Percentiles rank a stretch among this genome's conserved stretches.
Evolutionary conservation across 1,140 invertebrate species (phyloP).

Genomic region (Latrodectus geometricus): DNA sequence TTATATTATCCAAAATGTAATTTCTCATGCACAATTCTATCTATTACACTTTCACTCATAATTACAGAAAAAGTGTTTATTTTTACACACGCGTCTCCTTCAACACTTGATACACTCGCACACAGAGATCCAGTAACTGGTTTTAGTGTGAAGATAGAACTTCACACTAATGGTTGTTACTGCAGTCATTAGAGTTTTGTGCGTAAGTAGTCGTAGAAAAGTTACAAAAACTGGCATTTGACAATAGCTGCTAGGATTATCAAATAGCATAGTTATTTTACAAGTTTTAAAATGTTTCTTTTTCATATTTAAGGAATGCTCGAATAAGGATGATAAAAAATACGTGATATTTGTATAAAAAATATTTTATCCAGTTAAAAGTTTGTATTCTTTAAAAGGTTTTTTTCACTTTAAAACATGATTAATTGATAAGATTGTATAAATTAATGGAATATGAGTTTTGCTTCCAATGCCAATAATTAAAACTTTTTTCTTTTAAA

Average conservation of each 20-base stretch:
- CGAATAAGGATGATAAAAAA: background rate
- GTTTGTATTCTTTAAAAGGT: too few species aligned
- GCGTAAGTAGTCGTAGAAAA: conserved; percentile 56
- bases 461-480: too few species aligned
- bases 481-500: too few species aligned
- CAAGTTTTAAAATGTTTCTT: too few species aligned
- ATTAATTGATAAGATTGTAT: too few species aligned
- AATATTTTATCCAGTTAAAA: background rate
- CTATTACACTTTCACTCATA: conserved; percentile 31
- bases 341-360: background rate
- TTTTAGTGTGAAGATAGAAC: conserved; percentile 13
- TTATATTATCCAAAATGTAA: background rate
- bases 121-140: conserved; percentile 16
- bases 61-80: conserved; percentile 15
- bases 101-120: conserved; percentile 46
- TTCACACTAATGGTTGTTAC: conserved; percentile 26
- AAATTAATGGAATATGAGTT: too few species aligned
- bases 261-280: conserved; percentile 13
- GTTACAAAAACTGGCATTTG: conserved; percentile 51
- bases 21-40: conserved; percentile 21
- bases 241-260: conserved; percentile 25
- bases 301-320: background rate
- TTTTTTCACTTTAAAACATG: too few species aligned
- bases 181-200: conserved; percentile 38
- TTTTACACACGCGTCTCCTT: conserved; percentile 30